phyloP scores from a whole-genome alignment of 2,113 vertebrate species.

The Tapirus terrestris region DNA sequence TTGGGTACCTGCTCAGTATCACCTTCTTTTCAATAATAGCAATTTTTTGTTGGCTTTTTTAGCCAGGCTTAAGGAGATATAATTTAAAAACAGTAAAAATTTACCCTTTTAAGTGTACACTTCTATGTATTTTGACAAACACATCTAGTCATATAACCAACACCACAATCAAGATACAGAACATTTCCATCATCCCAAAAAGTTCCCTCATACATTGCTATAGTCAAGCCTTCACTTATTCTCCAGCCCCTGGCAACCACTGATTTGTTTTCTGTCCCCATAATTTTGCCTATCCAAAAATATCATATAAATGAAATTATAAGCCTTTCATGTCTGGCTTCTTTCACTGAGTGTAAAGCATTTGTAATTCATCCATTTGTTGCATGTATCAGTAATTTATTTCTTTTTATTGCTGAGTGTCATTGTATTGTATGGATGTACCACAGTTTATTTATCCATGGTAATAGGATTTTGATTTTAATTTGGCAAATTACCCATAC shows the following conservation, averaged over 20 bases:
- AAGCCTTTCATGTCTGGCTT: neutral
- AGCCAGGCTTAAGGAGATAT: neutral
- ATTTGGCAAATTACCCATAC: neutral
- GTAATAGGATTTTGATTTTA: neutral
- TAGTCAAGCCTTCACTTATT: neutral
- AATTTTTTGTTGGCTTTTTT: neutral
- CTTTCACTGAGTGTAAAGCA: neutral
- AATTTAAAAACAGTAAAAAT: neutral
- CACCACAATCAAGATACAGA: neutral
- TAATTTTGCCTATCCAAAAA: neutral
- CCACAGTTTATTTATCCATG: neutral
- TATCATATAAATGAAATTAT: neutral
- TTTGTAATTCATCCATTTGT: neutral
- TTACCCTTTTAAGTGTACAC: neutral
- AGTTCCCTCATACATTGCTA: neutral
- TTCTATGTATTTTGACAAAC: neutral
- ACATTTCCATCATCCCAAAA: neutral
- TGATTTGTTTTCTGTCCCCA: neutral
- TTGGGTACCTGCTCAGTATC: neutral
- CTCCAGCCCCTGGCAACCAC: neutral
- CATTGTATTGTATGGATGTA: neutral
- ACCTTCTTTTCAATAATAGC: neutral
- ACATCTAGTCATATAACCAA: neutral
- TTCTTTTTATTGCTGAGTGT: neutral
- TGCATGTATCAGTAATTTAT: neutral